phyloP scores from a whole-genome alignment of 2,113 vertebrate genomes.

The Scatophagus argus region DNA sequence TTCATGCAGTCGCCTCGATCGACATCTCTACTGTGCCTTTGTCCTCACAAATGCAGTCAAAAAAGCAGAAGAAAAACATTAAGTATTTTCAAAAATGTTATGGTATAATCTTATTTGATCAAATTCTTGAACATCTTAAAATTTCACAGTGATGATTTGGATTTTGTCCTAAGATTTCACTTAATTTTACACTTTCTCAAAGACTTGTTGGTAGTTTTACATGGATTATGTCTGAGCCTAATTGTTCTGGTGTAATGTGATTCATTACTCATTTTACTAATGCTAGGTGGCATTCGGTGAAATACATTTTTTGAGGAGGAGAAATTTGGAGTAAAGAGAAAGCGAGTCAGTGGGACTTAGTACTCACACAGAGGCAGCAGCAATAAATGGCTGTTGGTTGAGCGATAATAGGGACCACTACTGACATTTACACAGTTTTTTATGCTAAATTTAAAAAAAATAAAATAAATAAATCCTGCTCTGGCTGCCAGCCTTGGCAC shows the following conservation, averaged over 20 bases:
- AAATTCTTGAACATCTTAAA: neutral
- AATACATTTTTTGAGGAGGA: neutral
- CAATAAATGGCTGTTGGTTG: neutral
- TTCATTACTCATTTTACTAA: neutral
- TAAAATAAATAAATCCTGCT: neutral
- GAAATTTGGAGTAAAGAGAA: neutral
- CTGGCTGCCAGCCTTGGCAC: neutral
- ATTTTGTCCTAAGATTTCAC: neutral
- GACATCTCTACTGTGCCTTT: neutral
- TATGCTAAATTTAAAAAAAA: conserved; percentile 6
- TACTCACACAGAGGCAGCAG: neutral
- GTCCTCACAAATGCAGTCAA: neutral
- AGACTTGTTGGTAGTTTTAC: neutral
- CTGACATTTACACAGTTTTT: conserved; percentile 32
- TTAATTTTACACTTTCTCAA: neutral
- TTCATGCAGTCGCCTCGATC: neutral
- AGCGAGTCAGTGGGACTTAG: conserved; percentile 2
- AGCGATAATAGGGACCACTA: conserved; percentile 12
- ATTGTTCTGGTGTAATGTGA: neutral
- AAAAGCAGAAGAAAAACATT: neutral
- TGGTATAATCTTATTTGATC: neutral
- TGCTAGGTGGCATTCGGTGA: neutral
- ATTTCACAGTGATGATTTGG: neutral
- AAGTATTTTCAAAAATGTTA: neutral
- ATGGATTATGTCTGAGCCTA: neutral